Conservation (phyloP, 2,113 vertebrate species). For the Bubo bubo region DNA sequence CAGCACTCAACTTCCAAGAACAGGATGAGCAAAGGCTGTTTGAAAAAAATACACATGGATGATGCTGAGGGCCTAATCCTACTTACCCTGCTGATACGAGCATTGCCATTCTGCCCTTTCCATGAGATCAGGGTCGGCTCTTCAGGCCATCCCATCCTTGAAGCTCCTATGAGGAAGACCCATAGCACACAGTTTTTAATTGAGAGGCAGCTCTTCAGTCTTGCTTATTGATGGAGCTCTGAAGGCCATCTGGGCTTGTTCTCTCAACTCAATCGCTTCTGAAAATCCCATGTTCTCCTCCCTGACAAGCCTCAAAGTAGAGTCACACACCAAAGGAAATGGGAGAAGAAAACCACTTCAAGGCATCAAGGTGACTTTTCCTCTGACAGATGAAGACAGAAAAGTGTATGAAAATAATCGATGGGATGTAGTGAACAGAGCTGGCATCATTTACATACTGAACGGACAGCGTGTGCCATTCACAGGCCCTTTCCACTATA, state of each 20-base stretch:
- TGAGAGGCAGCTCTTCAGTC: background rate
- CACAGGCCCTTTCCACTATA: slow-evolving; percentile 9
- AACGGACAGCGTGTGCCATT: background rate
- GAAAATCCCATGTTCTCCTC: background rate
- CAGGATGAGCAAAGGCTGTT: background rate
- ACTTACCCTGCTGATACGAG: background rate
- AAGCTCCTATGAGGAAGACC: background rate
- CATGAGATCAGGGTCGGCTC: background rate
- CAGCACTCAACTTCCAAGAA: background rate
- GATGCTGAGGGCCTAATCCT: background rate
- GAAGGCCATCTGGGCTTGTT: background rate
- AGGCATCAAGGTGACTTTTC: slow-evolving; percentile 61
- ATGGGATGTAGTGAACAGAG: background rate
- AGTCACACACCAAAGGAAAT: background rate
- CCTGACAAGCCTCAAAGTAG: background rate
- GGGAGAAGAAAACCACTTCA: background rate
- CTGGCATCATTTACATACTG: slow-evolving; percentile 50
- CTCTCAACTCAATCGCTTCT: background rate
- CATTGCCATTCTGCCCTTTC: background rate
- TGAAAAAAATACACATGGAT: accelerated
- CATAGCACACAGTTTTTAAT: background rate
- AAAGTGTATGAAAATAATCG: slow-evolving; percentile 29
- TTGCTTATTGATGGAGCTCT: background rate
- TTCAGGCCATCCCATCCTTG: background rate
- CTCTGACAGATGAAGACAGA: slow-evolving; percentile 52